Conservation (phyloP, 2,888 invertebrate species). For the Ecdyonurus torrentis region DNA sequence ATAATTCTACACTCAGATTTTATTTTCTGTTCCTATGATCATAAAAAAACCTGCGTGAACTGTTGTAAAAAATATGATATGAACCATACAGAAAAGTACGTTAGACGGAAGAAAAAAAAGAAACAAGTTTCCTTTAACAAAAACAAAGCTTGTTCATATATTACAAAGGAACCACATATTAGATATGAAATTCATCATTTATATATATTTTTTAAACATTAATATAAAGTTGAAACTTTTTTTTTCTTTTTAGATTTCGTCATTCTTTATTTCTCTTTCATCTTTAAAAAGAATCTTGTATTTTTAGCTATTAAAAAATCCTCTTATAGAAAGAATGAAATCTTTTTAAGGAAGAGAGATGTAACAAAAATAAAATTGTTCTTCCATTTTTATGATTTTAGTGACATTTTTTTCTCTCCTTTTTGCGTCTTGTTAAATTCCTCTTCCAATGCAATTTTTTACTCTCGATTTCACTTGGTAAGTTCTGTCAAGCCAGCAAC, state of each 20-base stretch:
- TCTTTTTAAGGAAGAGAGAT: neutral
- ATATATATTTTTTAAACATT: too few relatives aligned
- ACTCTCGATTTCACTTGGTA: neutral
- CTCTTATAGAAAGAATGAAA: neutral
- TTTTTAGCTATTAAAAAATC: neutral
- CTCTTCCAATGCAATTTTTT: neutral
- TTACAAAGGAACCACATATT: too few relatives aligned
- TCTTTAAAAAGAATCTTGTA: neutral
- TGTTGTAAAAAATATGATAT: too few relatives aligned
- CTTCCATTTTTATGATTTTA: neutral
- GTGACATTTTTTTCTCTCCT: neutral
- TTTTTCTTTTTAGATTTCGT: neutral
- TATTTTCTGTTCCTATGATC: too few relatives aligned
- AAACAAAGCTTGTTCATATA: too few relatives aligned
- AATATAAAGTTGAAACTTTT: too few relatives aligned
- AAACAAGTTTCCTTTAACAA: too few relatives aligned
- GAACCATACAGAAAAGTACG: too few relatives aligned
- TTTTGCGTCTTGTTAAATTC: neutral
- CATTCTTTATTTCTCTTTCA: neutral
- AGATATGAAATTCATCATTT: too few relatives aligned
- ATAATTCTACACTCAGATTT: too few relatives aligned
- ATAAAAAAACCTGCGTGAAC: too few relatives aligned
- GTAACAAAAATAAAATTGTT: neutral
- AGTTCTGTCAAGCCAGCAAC: neutral
- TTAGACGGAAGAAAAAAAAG: too few relatives aligned